Conservation (phyloP, 2,888 invertebrate species). For the Alloscopus bannaensis region DNA sequence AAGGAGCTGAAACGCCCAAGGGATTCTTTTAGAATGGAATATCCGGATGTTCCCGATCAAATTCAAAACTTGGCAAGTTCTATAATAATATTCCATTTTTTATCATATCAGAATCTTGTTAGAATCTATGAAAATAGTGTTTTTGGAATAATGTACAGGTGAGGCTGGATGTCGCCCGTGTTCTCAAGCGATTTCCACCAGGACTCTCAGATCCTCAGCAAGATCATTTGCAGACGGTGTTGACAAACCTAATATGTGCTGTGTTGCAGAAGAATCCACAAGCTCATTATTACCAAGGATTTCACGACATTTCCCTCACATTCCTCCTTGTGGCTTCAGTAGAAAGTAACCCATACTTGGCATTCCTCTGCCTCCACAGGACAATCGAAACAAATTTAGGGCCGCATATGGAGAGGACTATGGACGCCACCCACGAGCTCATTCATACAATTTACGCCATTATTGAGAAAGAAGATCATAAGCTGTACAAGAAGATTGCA, state of each 20-base stretch:
- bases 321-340: constrained; percentile 70
- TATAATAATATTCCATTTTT: neutral
- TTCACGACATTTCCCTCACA: constrained; percentile 72
- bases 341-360: constrained; percentile 68
- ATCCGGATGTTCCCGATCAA: constrained; percentile 65
- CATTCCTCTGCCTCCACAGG: constrained; percentile 69
- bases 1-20: constrained; percentile 56
- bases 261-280: constrained; percentile 68
- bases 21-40: constrained; percentile 57
- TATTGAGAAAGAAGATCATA: constrained; percentile 68
- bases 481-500: constrained; percentile 69
- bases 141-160: constrained; percentile 67
- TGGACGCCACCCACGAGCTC: constrained; percentile 70
- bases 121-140: neutral
- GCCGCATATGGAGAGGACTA: constrained; percentile 72
- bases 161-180: constrained; percentile 69
- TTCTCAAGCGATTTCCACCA: constrained; percentile 71
- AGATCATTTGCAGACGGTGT: constrained; percentile 68
- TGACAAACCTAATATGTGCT: constrained; percentile 69
- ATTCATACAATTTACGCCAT: constrained; percentile 70
- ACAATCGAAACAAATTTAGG: constrained; percentile 67
- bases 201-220: constrained; percentile 71
- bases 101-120: neutral
- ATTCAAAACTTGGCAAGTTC: constrained; percentile 67
- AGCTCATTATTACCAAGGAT: constrained; percentile 72